Evolutionary conservation across 2,888 invertebrate species (phyloP).

Genomic region (Pseudococcus longispinus): DNA sequence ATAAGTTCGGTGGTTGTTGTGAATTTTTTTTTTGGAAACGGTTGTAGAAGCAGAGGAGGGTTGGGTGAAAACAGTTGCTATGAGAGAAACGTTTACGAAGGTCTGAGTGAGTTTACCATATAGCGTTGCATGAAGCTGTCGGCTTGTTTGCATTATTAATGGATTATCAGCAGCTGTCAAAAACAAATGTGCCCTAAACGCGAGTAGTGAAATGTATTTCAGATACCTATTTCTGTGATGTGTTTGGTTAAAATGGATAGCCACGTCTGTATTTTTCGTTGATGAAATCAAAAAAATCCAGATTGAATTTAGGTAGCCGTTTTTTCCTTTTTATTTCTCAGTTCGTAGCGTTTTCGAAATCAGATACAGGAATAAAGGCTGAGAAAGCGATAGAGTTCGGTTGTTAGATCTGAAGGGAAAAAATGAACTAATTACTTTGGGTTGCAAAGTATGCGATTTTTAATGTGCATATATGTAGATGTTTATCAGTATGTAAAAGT

Average conservation of each 20-base stretch:
- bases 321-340: neutral
- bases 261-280: neutral
- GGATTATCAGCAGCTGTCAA: conserved; percentile 43
- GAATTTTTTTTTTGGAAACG: too few species aligned
- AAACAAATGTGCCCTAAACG: conserved; percentile 29
- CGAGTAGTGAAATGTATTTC: neutral
- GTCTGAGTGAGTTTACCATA: too few species aligned
- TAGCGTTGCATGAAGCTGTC: neutral
- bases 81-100: too few species aligned
- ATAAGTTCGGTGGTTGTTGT: too few species aligned
- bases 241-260: neutral
- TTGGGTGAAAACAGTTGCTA: too few species aligned
- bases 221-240: neutral
- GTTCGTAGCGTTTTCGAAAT: neutral
- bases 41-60: too few species aligned
- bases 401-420: neutral
- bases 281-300: neutral
- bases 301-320: neutral
- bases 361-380: neutral
- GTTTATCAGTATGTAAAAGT: neutral
- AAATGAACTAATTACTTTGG: neutral
- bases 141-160: conserved; percentile 42
- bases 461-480: neutral
- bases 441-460: neutral
- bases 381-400: neutral